These are phyloP conservation scores for Diuraphis noxia DNA, from an alignment of 1,140 invertebrate species.

Conservation along the genomic window DNA sequence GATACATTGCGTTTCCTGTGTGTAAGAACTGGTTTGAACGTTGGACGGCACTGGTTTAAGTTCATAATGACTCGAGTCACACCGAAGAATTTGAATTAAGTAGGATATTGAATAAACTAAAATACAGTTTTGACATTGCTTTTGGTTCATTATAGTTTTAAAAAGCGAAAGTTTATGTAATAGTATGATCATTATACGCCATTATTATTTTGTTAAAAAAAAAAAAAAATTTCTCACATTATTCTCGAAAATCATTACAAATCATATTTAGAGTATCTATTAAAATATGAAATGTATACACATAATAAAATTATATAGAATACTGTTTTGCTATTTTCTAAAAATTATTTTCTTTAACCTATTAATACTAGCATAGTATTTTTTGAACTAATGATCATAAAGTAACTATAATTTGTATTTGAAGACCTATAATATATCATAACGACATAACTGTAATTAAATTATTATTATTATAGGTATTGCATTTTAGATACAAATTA, in stretches of 20 bases:
- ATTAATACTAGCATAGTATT: not conserved
- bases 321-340: not conserved
- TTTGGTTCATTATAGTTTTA: not conserved
- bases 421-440: no score
- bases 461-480: not conserved
- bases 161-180: slow-evolving; percentile 25
- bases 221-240: slow-evolving; percentile 5
- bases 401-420: not conserved
- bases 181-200: slow-evolving; percentile 15
- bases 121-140: not conserved
- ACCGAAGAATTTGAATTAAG: not conserved
- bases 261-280: not conserved
- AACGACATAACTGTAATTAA: not conserved
- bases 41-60: not conserved
- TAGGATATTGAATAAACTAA: not conserved
- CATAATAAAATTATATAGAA: not conserved
- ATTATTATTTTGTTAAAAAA: not conserved
- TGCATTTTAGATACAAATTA: not conserved
- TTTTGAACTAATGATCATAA: not conserved
- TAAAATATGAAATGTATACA: not conserved
- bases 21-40: not conserved
- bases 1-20: not conserved
- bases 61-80: not conserved
- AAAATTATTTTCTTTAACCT: not conserved
- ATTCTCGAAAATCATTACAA: not conserved